Conservation (phyloP, 2,113 vertebrate species). For the Thryonomys swinderianus region DNA sequence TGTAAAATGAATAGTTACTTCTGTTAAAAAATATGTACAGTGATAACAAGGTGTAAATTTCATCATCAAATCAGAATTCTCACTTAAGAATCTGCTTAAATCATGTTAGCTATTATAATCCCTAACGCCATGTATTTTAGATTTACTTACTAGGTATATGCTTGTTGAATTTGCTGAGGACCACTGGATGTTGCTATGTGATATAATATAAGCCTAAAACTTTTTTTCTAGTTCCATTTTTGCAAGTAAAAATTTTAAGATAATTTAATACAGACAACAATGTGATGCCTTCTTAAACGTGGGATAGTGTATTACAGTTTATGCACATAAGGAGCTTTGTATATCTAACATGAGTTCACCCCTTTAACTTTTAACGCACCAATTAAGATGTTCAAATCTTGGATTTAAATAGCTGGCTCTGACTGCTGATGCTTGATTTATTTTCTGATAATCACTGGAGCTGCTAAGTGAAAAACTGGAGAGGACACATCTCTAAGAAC, state of each 20-base stretch:
- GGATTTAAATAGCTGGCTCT: slow-evolving; percentile 79
- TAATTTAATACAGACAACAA: slow-evolving; percentile 70
- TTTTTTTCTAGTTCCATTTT: slow-evolving; percentile 45
- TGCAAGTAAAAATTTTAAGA: slow-evolving; percentile 28
- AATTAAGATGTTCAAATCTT: slow-evolving; percentile 78
- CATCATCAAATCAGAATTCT: slow-evolving; percentile 39
- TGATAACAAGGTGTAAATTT: not conserved
- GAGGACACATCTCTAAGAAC: slow-evolving; percentile 60
- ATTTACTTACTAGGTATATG: not conserved
- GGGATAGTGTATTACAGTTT: slow-evolving; percentile 62
- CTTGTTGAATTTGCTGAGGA: not conserved
- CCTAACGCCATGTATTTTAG: not conserved
- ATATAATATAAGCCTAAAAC: not conserved
- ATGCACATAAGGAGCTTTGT: slow-evolving; percentile 73
- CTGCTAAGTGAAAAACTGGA: slow-evolving; percentile 60
- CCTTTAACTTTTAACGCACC: slow-evolving; percentile 82
- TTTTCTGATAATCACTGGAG: slow-evolving; percentile 67
- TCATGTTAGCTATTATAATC: not conserved
- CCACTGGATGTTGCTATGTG: not conserved
- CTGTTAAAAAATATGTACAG: slow-evolving; percentile 42
- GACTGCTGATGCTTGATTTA: slow-evolving; percentile 74
- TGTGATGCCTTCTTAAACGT: slow-evolving; percentile 58
- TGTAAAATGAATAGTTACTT: slow-evolving; percentile 67
- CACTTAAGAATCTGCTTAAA: slow-evolving; percentile 12
- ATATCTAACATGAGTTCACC: slow-evolving; percentile 72